A percentile compares a stretch with the other conserved stretches of the same genome.
Evolutionary conservation across 2,113 vertebrate species (phyloP).

Genomic region (human (Homo sapiens)): DNA sequence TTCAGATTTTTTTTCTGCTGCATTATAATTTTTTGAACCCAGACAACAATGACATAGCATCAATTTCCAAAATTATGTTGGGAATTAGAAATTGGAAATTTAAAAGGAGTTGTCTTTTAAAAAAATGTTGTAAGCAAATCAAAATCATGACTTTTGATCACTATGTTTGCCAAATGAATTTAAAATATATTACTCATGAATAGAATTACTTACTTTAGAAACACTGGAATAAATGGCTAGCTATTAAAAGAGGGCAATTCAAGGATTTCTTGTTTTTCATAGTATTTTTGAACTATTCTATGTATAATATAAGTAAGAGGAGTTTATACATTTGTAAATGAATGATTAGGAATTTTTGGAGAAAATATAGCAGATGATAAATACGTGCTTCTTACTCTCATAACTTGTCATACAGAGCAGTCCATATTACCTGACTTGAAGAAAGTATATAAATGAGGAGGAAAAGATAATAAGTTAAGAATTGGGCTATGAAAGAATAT

Average conservation of each 20-base stretch:
- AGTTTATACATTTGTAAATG: not conserved
- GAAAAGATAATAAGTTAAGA: not conserved
- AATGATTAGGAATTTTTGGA: not conserved
- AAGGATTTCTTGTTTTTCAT: not conserved
- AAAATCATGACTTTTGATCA: not conserved
- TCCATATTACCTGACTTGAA: not conserved
- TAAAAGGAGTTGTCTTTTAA: slow-evolving; percentile 12
- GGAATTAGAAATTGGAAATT: slow-evolving; percentile 11
- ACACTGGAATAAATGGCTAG: not conserved
- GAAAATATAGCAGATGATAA: not conserved
- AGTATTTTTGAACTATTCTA: not conserved
- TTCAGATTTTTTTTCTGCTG: not conserved
- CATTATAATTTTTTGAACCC: not conserved
- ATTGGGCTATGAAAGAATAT: not conserved
- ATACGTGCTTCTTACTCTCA: not conserved
- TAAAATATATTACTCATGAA: not conserved
- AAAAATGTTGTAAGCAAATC: not conserved
- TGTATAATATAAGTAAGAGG: not conserved
- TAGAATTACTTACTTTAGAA: not conserved
- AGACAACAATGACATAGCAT: not conserved
- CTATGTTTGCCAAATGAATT: slow-evolving; percentile 2
- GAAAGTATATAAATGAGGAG: not conserved
- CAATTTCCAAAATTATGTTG: slow-evolving; percentile 4
- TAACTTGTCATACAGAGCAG: not conserved
- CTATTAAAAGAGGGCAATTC: not conserved